Conservation (phyloP, 2,113 vertebrate genomes). For the Saguinus imperator region DNA sequence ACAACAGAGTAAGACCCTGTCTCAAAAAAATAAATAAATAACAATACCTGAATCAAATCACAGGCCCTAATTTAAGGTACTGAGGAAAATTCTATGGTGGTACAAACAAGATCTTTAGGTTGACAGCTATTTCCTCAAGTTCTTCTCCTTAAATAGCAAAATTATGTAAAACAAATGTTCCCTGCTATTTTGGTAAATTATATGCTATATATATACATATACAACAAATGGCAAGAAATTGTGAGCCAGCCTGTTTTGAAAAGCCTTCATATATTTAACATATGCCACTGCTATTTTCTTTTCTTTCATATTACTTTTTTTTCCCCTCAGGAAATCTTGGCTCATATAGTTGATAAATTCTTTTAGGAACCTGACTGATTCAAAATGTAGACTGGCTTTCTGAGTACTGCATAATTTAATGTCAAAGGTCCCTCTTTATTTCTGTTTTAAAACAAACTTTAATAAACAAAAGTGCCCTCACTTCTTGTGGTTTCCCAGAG, state of each 20-base stretch:
- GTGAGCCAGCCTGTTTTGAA: not conserved
- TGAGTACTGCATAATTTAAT: not conserved
- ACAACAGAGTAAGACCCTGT: not conserved
- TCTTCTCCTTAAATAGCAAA: slow-evolving; percentile 49
- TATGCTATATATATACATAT: slow-evolving; percentile 33
- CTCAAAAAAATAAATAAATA: not conserved
- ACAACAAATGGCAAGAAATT: slow-evolving; percentile 51
- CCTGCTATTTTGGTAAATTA: slow-evolving; percentile 63
- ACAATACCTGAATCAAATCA: not conserved
- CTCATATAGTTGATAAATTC: not conserved
- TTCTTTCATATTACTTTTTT: not conserved
- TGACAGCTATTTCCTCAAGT: slow-evolving; percentile 41
- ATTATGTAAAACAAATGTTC: slow-evolving; percentile 71
- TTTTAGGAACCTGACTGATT: slow-evolving; percentile 44
- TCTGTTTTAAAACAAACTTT: not conserved
- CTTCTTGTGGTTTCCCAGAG: not conserved
- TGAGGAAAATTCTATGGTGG: not conserved
- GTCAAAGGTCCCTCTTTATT: not conserved
- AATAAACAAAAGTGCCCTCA: not conserved
- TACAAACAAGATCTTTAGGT: slow-evolving; percentile 5
- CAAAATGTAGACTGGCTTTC: slow-evolving; percentile 9
- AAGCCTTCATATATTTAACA: slow-evolving; percentile 14
- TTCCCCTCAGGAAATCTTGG: slow-evolving; percentile 33
- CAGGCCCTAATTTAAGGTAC: not conserved
- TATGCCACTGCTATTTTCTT: slow-evolving; percentile 49